These are phyloP conservation scores for Nezara viridula DNA, from an alignment of 2,888 invertebrate genomes.

Conservation along the genomic window DNA sequence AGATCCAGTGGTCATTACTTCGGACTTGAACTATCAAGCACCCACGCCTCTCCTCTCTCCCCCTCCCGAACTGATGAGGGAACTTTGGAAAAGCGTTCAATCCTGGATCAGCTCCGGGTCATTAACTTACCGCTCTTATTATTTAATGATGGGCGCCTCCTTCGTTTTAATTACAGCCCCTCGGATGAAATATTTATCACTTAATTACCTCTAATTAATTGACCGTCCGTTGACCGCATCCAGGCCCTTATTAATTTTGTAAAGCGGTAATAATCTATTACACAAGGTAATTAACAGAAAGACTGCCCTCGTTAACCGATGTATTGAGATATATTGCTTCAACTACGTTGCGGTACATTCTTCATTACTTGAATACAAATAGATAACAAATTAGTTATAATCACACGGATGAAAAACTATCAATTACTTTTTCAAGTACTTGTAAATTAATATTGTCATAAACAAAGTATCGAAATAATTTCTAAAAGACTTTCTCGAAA, in stretches of 20 bases:
- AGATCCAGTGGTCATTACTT: neutral
- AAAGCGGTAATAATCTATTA: neutral
- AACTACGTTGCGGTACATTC: too few relatives aligned
- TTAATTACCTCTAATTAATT: conserved; percentile 23
- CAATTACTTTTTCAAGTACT: too few relatives aligned
- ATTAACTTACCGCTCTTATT: neutral
- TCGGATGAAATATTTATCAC: conserved; percentile 17
- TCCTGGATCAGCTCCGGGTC: neutral
- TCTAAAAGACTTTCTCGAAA: too few relatives aligned
- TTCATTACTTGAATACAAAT: too few relatives aligned
- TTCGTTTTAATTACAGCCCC: neutral
- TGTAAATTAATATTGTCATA: too few relatives aligned
- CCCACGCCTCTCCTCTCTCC: too few relatives aligned
- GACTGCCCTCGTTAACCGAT: neutral
- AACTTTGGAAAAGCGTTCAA: conserved; percentile 24
- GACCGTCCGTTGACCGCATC: neutral
- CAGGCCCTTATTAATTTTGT: neutral
- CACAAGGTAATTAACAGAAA: neutral
- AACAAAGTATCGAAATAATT: too few relatives aligned
- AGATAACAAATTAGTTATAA: too few relatives aligned
- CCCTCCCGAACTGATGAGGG: neutral
- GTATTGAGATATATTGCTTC: neutral
- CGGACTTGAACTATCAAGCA: neutral
- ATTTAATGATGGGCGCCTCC: conserved; percentile 45
- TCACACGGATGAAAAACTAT: too few relatives aligned